Conservation (phyloP, 2,113 vertebrate species). For the Crotophaga sulcirostris region DNA sequence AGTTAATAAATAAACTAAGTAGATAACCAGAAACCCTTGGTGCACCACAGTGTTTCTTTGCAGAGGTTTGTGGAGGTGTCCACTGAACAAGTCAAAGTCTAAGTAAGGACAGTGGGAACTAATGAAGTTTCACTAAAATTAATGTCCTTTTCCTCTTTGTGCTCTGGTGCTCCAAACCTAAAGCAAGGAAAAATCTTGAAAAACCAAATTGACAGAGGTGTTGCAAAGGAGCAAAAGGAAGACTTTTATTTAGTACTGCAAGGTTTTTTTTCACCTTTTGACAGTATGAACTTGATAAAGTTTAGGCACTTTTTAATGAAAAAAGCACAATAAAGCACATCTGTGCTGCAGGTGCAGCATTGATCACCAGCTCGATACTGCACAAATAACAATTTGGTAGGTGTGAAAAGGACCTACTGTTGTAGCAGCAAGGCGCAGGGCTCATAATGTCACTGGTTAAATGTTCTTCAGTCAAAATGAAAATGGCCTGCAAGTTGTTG, state of each 20-base stretch:
- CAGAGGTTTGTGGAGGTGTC: not conserved
- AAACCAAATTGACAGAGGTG: not conserved
- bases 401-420: slow-evolving; percentile 10
- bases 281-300: not conserved
- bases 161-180: not conserved
- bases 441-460: slow-evolving; percentile 7
- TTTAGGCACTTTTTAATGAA: not conserved
- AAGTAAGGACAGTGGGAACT: not conserved
- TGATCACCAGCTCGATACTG: not conserved
- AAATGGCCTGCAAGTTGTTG: slow-evolving; percentile 38
- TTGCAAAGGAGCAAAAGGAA: not conserved
- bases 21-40: not conserved
- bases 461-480: slow-evolving; percentile 24
- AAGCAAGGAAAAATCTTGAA: not conserved
- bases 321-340: not conserved
- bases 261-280: not conserved
- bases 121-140: not conserved
- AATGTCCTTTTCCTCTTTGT: not conserved
- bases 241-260: not conserved
- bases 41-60: not conserved
- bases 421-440: not conserved
- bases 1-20: not conserved
- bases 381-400: not conserved
- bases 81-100: not conserved
- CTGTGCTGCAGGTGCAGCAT: not conserved